Evolutionary conservation across 2,113 vertebrate species (phyloP), one percentile per base, ranked within the genome.

Genomic region (Bungarus multicinctus): DNA sequence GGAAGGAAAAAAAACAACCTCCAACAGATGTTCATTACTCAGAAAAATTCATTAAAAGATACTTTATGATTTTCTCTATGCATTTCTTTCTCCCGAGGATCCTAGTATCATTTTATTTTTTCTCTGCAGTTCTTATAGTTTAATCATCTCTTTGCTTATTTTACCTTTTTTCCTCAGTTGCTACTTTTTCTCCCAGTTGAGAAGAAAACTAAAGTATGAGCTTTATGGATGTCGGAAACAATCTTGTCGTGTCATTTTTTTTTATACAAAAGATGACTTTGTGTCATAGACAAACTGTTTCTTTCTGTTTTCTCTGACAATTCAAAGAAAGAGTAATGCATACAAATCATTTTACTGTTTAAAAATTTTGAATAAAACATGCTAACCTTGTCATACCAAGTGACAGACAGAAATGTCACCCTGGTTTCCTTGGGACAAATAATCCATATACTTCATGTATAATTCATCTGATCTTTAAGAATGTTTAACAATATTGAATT

Each of bases 391-490:
- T 98, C 97, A 97, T 97, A 96, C 95, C 97, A 98, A 98, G 95
- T 98, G 96, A 98, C 97, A 98, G 97, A 97, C 96, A 98, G 97
- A 98, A 98, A 98, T 98, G 97, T 97, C 98, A 98, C 97, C 94
- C 96, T 96, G 98, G 96, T 98, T 98, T 98, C 95, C 95, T 95
- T 97, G 94, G 94, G 97, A 98, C 97, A 98, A 98, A 98, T 98
- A 98, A 98, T 98, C 98, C 96, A 97, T 98, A 97, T 90, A 96
- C 94, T 98, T 98, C 96, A 98, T 98, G 97, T 97, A 97, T 98
- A 98, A 98, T 98, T 98, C 97, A 98, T 98, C 93, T 97, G 96
- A 97, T 98, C 97, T 98, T 98, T 98, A 98, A 96, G 93, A 97
- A 98, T 97, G 94, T 96, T 98, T 98, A 98, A 97, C 96, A 97